phyloP scores from a whole-genome alignment of 2,113 vertebrate genomes.

The Entelurus aequoreus region DNA sequence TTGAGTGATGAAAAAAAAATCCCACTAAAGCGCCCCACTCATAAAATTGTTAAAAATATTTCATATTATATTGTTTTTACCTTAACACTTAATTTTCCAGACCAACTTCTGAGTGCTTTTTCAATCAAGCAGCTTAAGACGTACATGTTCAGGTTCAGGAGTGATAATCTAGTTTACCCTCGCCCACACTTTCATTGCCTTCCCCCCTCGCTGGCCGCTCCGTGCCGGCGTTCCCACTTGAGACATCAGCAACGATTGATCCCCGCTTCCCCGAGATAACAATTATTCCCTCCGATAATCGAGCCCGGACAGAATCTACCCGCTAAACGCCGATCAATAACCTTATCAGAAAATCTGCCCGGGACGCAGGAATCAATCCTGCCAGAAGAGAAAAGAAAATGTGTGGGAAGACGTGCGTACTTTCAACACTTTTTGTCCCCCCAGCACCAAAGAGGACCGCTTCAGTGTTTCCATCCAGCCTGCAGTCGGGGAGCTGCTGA shows the following conservation, averaged over 20 bases:
- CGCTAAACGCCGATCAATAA: conserved; percentile 91
- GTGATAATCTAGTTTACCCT: neutral
- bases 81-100: too few relatives aligned
- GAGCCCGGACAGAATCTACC: conserved; percentile 86
- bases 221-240: conserved; percentile 76
- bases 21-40: too few relatives aligned
- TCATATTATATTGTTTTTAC: too few relatives aligned
- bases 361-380: conserved; percentile 82
- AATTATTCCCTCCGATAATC: conserved; percentile 96
- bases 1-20: too few relatives aligned
- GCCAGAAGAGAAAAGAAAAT: conserved; percentile 70
- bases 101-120: too few relatives aligned
- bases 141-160: too few relatives aligned
- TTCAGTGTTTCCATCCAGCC: conserved; percentile 89
- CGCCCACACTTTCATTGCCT: conserved; percentile 14
- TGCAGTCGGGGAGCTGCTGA: conserved; percentile 86
- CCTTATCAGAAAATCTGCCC: conserved; percentile 83
- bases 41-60: too few relatives aligned
- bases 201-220: conserved; percentile 19
- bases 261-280: conserved; percentile 87
- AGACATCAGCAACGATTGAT: conserved; percentile 91
- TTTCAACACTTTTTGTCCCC: neutral
- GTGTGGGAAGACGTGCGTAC: neutral
- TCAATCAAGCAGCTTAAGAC: too few relatives aligned
- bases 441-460: conserved; percentile 86